Conservation (phyloP, 2,888 invertebrate species). For the Coleophora deauratella region DNA sequence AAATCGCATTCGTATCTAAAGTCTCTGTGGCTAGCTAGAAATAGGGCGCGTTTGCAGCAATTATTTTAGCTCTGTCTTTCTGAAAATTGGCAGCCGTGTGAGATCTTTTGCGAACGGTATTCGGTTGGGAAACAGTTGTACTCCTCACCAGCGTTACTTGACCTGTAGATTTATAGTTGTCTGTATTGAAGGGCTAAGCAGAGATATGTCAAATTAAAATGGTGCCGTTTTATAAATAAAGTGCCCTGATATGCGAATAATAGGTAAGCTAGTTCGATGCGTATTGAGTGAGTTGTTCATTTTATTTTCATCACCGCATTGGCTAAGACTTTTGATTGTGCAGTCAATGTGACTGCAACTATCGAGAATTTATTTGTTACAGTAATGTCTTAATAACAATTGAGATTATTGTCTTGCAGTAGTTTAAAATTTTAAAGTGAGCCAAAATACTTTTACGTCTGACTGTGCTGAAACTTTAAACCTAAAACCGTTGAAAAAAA, state of each 20-base stretch:
- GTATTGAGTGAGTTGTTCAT: conserved; percentile 29
- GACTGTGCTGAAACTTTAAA: too few species aligned
- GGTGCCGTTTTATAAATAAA: conserved; percentile 64
- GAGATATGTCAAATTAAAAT: conserved; percentile 45
- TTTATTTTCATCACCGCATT: conserved; percentile 32
- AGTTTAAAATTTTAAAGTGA: too few species aligned
- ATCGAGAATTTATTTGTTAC: too few species aligned
- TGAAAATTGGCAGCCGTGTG: conserved; percentile 72
- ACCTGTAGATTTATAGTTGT: conserved; percentile 32
- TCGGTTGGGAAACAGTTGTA: conserved; percentile 71
- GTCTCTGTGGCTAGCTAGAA: conserved; percentile 55
- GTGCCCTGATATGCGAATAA: conserved; percentile 67
- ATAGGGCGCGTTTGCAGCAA: conserved; percentile 71
- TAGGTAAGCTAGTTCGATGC: conserved; percentile 50
- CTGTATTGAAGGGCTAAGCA: conserved; percentile 25
- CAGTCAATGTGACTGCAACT: too few species aligned
- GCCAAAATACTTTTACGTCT: too few species aligned
- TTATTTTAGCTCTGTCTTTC: conserved; percentile 74
- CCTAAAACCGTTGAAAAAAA: too few species aligned
- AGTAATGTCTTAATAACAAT: too few species aligned
- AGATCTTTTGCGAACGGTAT: conserved; percentile 67
- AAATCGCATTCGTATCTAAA: conserved; percentile 49
- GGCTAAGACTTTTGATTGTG: neutral
- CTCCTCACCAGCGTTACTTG: conserved; percentile 36
- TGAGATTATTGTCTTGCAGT: too few species aligned